A percentile compares a stretch with the other conserved stretches of the same genome.
Conservation (phyloP, 2,888 invertebrate genomes). For the Platynereis dumerilii region DNA sequence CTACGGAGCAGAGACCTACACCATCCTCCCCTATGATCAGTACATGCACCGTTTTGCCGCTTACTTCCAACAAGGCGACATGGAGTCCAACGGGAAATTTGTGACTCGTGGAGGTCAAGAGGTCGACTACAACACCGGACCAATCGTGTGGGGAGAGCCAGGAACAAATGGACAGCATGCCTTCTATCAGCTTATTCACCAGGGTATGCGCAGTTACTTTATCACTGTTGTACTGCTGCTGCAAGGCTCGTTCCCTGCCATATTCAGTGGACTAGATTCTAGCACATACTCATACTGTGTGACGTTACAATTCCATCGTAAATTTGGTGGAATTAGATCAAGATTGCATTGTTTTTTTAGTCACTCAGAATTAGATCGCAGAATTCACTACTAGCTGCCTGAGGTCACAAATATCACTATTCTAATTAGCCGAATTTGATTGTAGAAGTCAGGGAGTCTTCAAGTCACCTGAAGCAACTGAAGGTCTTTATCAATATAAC, state of each 20-base stretch:
- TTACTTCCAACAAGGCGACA: constrained; percentile 99
- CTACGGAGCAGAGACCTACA: constrained; percentile 93
- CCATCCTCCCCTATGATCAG: constrained; percentile 94
- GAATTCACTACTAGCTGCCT: too few species aligned
- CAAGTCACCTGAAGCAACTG: too few species aligned
- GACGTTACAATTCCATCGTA: not conserved
- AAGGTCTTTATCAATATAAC: too few species aligned
- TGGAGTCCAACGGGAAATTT: constrained; percentile 98
- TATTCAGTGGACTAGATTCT: not conserved
- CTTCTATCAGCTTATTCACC: constrained; percentile 98
- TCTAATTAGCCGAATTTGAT: too few species aligned
- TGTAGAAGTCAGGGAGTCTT: too few species aligned
- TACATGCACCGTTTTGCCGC: constrained; percentile 98
- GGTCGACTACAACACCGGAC: constrained; percentile 71
- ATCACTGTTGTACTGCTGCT: not conserved
- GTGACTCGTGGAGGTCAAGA: constrained; percentile 65
- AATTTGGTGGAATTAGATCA: too few species aligned
- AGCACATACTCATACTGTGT: not conserved
- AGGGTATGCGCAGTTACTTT: constrained; percentile 68
- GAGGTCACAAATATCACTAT: too few species aligned
- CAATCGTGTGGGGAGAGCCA: constrained; percentile 96
- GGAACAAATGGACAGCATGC: constrained; percentile 99
- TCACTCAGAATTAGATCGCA: too few species aligned
- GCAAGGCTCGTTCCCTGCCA: not conserved
- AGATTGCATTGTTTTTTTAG: too few species aligned